A percentile compares a stretch with the other conserved stretches of the same genome.
phyloP scores from a whole-genome alignment of 2,888 invertebrate genomes.

The Bugula neritina region DNA sequence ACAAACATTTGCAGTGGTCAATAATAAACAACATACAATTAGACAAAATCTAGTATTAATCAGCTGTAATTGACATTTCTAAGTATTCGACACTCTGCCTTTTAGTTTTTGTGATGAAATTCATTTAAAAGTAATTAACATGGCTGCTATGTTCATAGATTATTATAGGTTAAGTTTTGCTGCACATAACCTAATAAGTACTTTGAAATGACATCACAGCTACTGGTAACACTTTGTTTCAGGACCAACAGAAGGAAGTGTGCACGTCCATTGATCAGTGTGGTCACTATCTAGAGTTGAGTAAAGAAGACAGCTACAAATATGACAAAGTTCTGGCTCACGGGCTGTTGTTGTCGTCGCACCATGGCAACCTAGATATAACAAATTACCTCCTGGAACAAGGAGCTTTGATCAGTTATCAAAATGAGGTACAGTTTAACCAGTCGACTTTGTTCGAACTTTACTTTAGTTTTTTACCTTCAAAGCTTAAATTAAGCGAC shows the following conservation, averaged over 20 bases:
- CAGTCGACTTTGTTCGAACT: too few relatives aligned
- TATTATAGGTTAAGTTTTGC: too few relatives aligned
- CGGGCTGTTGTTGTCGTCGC: slow-evolving; percentile 14
- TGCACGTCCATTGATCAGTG: neutral
- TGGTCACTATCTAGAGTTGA: slow-evolving; percentile 19
- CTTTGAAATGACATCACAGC: neutral
- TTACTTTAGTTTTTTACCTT: too few relatives aligned
- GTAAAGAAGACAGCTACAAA: slow-evolving; percentile 5
- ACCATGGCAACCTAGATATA: slow-evolving; percentile 9
- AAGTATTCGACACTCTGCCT: too few relatives aligned
- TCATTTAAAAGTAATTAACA: too few relatives aligned
- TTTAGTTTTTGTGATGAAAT: too few relatives aligned
- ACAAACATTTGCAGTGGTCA: too few relatives aligned
- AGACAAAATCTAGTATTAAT: too few relatives aligned
- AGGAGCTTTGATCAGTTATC: neutral
- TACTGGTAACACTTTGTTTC: neutral
- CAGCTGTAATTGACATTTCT: too few relatives aligned
- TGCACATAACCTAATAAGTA: neutral
- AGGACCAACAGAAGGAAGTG: slow-evolving; percentile 12
- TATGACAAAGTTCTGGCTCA: slow-evolving; percentile 22
- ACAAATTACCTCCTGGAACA: slow-evolving; percentile 22
- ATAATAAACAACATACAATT: too few relatives aligned
- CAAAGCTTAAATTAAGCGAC: too few relatives aligned
- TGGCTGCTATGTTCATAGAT: too few relatives aligned
- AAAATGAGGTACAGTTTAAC: slow-evolving; percentile 25